These are phyloP conservation scores for Lutraria rhynchaena DNA, from an alignment of 1,140 invertebrate species.

Conservation along the genomic window DNA sequence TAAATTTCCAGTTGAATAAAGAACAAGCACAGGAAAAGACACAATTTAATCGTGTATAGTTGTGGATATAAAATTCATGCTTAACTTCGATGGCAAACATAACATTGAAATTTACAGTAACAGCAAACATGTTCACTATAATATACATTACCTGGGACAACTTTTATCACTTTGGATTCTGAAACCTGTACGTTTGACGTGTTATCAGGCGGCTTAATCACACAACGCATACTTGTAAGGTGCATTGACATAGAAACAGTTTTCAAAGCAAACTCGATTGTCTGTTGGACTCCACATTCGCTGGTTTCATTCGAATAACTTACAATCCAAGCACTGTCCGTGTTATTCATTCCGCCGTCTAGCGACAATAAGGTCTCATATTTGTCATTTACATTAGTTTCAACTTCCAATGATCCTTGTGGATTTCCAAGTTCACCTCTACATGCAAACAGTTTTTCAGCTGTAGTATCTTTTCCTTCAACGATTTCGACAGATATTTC, in stretches of 20 bases:
- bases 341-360: background rate
- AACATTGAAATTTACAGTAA: too few relatives aligned
- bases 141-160: background rate
- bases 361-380: background rate
- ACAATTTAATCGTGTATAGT: too few relatives aligned
- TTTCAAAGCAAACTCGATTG: background rate
- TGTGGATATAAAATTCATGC: too few relatives aligned
- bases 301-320: background rate
- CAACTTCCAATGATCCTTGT: background rate
- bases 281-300: background rate
- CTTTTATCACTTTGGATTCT: slow-evolving; percentile 2
- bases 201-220: background rate
- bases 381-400: background rate
- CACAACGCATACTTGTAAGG: background rate
- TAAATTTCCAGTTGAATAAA: too few relatives aligned
- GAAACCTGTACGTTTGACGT: background rate
- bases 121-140: too few relatives aligned
- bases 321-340: background rate
- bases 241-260: slow-evolving; percentile 17
- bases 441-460: background rate
- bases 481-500: background rate
- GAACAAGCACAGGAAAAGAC: too few relatives aligned
- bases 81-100: too few relatives aligned
- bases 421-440: background rate
- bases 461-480: background rate